Percentiles rank a stretch among this genome's conserved stretches.
These are phyloP conservation scores for Sebastolobus altivelis DNA, from an alignment of 2,797 vertebrate genomes.

Conservation along the genomic window DNA sequence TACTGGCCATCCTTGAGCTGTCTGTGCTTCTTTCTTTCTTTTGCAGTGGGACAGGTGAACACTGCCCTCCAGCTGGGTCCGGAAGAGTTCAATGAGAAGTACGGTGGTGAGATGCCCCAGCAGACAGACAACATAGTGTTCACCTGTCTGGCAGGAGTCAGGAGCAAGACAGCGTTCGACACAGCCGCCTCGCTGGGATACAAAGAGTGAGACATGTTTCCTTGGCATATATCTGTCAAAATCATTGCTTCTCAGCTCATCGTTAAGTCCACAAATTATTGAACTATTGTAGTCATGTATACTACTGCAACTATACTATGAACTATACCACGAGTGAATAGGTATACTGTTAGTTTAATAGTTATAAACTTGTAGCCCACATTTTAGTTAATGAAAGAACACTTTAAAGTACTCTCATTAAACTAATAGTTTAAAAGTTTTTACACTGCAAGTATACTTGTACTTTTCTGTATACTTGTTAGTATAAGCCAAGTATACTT, in stretches of 20 bases:
- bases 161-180: conserved; percentile 89
- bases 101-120: conserved; percentile 87
- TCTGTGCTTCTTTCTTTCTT: conserved; percentile 30
- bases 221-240: neutral
- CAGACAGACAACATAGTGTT: conserved; percentile 89
- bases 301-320: too few species aligned
- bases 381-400: too few species aligned
- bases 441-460: too few species aligned
- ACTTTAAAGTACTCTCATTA: too few species aligned
- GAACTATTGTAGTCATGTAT: neutral
- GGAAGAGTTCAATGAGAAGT: conserved; percentile 89
- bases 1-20: neutral
- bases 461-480: too few species aligned
- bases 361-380: too few species aligned
- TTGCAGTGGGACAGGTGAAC: conserved; percentile 89
- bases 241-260: neutral
- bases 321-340: too few species aligned
- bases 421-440: too few species aligned
- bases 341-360: too few species aligned
- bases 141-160: conserved; percentile 90
- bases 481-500: too few species aligned
- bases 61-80: conserved; percentile 89
- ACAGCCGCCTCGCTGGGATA: conserved; percentile 90
- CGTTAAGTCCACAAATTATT: neutral
- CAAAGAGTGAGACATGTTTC: conserved; percentile 83